These are phyloP conservation scores for Napeogenes sylphis DNA, from an alignment of 2,888 invertebrate species.

Conservation along the genomic window DNA sequence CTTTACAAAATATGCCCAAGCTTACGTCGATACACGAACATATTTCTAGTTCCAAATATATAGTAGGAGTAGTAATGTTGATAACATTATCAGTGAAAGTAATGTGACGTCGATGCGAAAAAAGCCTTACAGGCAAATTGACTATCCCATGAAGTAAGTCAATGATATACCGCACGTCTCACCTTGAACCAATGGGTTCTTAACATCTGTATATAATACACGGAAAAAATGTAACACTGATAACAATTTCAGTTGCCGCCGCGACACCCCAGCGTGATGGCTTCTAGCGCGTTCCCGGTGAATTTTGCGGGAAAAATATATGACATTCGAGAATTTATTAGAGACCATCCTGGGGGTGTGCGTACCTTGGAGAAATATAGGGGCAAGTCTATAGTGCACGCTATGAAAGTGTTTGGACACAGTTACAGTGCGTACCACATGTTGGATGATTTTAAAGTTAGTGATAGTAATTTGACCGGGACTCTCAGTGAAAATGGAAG, in stretches of 20 bases:
- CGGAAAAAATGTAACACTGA: conserved; percentile 30
- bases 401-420: conserved; percentile 77
- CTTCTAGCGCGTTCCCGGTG: conserved; percentile 50
- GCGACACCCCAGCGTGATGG: conserved; percentile 38
- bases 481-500: conserved; percentile 60
- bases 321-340: conserved; percentile 81
- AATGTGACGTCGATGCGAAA: too few relatives aligned
- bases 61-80: too few relatives aligned
- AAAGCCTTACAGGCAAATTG: too few relatives aligned
- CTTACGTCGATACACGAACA: too few relatives aligned
- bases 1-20: too few relatives aligned
- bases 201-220: conserved; percentile 30
- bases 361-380: conserved; percentile 79
- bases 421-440: conserved; percentile 81
- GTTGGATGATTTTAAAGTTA: conserved; percentile 78
- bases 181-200: conserved; percentile 16
- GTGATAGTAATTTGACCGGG: conserved; percentile 64
- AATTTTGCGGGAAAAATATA: conserved; percentile 73
- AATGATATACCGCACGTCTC: too few relatives aligned
- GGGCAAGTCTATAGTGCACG: conserved; percentile 73
- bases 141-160: too few relatives aligned
- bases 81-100: too few relatives aligned
- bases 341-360: conserved; percentile 86
- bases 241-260: conserved; percentile 33
- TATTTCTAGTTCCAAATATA: too few relatives aligned